Conservation (phyloP, 2,113 vertebrate genomes). For the Morone saxatilis region DNA sequence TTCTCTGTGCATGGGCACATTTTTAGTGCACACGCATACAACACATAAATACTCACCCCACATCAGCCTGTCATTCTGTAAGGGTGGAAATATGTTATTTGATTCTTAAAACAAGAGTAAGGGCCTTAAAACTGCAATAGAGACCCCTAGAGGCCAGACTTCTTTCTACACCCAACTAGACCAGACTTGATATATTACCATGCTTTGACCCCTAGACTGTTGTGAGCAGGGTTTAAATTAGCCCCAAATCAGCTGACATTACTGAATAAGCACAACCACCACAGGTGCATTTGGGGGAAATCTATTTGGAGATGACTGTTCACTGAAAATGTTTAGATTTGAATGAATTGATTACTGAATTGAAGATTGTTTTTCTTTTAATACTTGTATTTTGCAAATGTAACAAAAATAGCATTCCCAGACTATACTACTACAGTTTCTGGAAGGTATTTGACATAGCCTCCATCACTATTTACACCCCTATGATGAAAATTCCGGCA, state of each 20-base stretch:
- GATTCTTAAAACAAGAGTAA: slow-evolving; percentile 10
- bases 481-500: neutral
- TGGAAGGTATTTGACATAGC: neutral
- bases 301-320: neutral
- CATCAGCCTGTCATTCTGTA: neutral
- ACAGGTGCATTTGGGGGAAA: neutral
- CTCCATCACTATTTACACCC: neutral
- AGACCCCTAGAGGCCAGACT: slow-evolving; percentile 38
- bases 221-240: neutral
- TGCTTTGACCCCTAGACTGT: neutral
- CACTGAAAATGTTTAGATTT: neutral
- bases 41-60: slow-evolving; percentile 2
- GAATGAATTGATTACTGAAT: too few species aligned
- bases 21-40: neutral
- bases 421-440: neutral
- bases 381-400: neutral
- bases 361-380: neutral
- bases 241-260: neutral
- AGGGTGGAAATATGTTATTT: slow-evolving; percentile 31
- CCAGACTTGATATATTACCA: neutral
- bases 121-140: neutral
- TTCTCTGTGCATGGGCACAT: slow-evolving; percentile 21
- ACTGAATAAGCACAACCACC: neutral
- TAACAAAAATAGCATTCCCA: too few species aligned
- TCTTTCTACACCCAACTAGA: slow-evolving; percentile 13